Evolutionary conservation across 2,797 vertebrate species (phyloP), one percentile per base, ranked within the genome.

Genomic region (Okamejei kenojei): DNA sequence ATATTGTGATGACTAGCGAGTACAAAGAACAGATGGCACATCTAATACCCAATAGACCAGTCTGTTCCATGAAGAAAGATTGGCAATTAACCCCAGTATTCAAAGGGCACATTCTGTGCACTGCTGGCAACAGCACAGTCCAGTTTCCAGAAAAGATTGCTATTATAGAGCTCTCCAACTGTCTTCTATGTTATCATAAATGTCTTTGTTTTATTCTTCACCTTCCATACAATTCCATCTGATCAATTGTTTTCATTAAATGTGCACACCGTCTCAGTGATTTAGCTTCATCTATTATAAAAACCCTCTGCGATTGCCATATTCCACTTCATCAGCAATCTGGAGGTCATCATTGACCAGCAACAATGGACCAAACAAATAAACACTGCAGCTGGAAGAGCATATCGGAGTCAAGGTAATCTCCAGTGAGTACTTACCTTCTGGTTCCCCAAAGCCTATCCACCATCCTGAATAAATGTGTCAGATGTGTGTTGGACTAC

Each of bases 51-150:
- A 84, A 29, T 61, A 84, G 54, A n/a, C 81, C 54, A 84, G 23
- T 61, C 54, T 84, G 54, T 84, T 84, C 54, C 81, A 84, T n/a
- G 26, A 61, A 61, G 54, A 61, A 29, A 84, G 81, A 61, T 84
- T 84, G 81, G 54, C 81, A 84, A 84, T 84, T 84, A 84, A 84
- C 80, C 80, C 80, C 54, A 58, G 80, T 45, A 82, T 82, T 82
- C 21, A 82, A 82, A 82, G 45, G 29, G 45, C 23, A 84, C 26
- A 29, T 5, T 84, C 26, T 61, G 81, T 61, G 81, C 81, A 61
- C 3, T 58, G 13, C 10, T 84, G 26, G 11, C 26, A 61, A 84
- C 81, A 61, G 26, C 21, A 21, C 38, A 54, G 45, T 54, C 19
- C 7, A 54, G 23, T 54, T 9, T 81, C 38, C 45, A 26, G 21